Evolutionary conservation across 2,113 vertebrate species (phyloP), one percentile per base, ranked within the genome.

Genomic region (Daubentonia madagascariensis): DNA sequence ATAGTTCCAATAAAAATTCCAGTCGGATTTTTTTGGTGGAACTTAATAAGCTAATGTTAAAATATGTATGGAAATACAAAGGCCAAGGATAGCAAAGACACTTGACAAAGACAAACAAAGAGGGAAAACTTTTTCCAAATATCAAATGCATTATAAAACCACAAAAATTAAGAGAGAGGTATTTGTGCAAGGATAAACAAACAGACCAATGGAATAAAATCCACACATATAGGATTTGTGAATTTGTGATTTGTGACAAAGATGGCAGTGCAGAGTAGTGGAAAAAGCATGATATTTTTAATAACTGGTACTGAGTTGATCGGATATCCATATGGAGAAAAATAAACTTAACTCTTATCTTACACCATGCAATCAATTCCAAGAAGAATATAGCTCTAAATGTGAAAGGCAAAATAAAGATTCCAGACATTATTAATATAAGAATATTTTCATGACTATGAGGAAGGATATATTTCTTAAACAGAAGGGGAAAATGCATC

Each of bases 41-140:
- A 85, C 37, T 45, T 87, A 92, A 79, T 59, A 50, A 84, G 40
- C 63, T 91, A 95, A 96, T 89, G 89, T 75, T 89, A 89, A 97
- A 85, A 76, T 65, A 86, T 45, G 52, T 81, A 91, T 43, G 52
- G 48, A 96, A 95, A 92, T 8, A 45, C 23, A 54, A 81, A 88
- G 73, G 37, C 84, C 78, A 96, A 88, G 12, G 28, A 48, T 17
- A 95, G 30, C 28, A 75, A 95, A 96, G n/a, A 32, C 54, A n/a
- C 54, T 28, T n/a, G 43, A 70, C 40, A 85, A 85, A 93, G 32
- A 52, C 63, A 86, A 90, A 81, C 79, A 57, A 70, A 59, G 84
- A 4, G 59, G 9, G 85, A 40, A 70, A 13, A 16, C 17, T 1
- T 93, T 86, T 50, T 63, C 48, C 94, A 91, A 63, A 68, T 57